Percentiles rank a stretch among this genome's conserved stretches.
phyloP scores from a whole-genome alignment of 2,888 invertebrate genomes.

The Uropetala carovei region DNA sequence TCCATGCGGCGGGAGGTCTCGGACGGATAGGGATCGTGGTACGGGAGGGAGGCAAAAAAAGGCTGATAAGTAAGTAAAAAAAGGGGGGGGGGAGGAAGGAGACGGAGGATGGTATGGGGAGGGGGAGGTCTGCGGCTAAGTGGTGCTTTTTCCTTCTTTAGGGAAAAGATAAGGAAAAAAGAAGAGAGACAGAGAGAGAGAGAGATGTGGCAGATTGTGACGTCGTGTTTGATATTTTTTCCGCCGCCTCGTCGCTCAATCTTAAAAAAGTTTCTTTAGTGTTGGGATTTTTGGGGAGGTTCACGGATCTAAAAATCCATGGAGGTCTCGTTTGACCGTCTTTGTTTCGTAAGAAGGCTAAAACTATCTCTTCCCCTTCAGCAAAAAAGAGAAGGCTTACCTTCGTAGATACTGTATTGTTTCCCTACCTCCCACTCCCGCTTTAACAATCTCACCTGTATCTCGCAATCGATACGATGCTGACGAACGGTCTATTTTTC shows the following conservation, averaged over 20 bases:
- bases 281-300: neutral
- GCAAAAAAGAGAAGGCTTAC: neutral
- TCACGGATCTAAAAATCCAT: neutral
- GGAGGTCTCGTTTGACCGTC: neutral
- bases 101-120: neutral
- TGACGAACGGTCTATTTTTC: neutral
- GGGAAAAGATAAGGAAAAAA: neutral
- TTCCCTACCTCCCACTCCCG: neutral
- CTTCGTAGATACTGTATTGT: neutral
- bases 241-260: neutral
- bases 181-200: neutral
- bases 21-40: neutral
- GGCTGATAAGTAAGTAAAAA: neutral
- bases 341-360: neutral
- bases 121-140: neutral
- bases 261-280: neutral
- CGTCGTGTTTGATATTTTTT: neutral
- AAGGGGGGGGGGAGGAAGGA: neutral
- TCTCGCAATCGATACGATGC: neutral
- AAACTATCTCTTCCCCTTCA: neutral
- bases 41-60: neutral
- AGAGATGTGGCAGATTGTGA: neutral
- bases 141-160: neutral
- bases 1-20: neutral
- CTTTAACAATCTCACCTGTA: neutral